Conservation (phyloP, 2,113 vertebrate genomes). For the Stegastes partitus region DNA sequence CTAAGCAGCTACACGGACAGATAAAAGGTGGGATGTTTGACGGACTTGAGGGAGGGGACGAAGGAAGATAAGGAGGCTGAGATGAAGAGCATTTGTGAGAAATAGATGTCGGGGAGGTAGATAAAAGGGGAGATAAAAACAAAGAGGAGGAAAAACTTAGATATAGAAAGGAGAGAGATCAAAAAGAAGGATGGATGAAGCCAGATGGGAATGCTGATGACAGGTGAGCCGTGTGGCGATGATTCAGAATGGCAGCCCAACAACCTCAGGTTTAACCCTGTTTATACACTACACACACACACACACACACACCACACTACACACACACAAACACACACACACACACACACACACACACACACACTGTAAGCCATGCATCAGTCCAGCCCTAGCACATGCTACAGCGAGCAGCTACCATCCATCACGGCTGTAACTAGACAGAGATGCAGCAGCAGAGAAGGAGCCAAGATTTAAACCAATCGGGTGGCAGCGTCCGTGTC, state of each 20-base stretch:
- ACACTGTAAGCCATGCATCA: conserved; percentile 18
- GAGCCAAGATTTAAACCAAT: conserved; percentile 43
- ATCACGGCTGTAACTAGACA: conserved; percentile 50
- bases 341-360: conserved; percentile 1
- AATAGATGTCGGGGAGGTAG: no score
- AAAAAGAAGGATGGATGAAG: background rate
- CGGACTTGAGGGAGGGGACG: no score
- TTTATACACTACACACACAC: conserved; percentile 18
- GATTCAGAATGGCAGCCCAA: conserved; percentile 55
- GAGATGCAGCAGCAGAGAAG: conserved; percentile 25
- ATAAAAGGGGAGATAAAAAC: conserved; percentile 1
- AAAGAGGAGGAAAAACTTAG: conserved; percentile 2
- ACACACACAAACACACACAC: conserved; percentile 13
- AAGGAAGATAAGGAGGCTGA: no score
- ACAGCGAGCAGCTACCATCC: conserved; percentile 47
- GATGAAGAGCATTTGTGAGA: no score
- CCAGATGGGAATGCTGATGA: conserved; percentile 50
- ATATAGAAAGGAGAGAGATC: background rate
- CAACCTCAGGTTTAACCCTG: conserved; percentile 49
- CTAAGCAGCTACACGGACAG: no score
- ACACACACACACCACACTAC: background rate
- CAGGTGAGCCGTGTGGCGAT: conserved; percentile 51
- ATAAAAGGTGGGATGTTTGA: no score
- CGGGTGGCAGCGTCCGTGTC: conserved; percentile 2
- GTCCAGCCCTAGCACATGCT: conserved; percentile 55